Conservation (phyloP, 2,797 vertebrate genomes). For the Periparus ater region DNA sequence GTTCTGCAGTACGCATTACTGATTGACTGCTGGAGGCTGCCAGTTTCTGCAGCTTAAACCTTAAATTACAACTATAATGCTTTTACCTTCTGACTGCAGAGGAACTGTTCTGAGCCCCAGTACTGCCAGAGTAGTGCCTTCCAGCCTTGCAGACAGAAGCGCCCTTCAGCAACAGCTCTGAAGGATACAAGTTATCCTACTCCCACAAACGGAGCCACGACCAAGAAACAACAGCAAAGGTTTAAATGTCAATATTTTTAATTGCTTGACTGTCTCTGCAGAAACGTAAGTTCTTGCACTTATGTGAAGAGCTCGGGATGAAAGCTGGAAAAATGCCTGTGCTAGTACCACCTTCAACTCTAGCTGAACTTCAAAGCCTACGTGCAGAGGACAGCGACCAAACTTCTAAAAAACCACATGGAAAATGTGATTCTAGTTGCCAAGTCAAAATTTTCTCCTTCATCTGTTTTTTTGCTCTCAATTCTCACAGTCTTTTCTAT, state of each 20-base stretch:
- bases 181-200: neutral
- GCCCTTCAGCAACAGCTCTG: neutral
- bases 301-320: neutral
- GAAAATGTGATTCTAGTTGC: neutral
- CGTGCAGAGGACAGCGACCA: rapidly evolving
- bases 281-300: neutral
- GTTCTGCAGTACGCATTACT: neutral
- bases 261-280: neutral
- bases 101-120: neutral
- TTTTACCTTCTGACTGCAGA: slow-evolving; percentile 48
- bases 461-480: neutral
- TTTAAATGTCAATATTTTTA: neutral
- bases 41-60: slow-evolving; percentile 8
- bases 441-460: neutral
- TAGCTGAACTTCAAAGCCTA: neutral
- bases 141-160: neutral
- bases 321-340: neutral
- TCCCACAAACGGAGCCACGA: rapidly evolving
- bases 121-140: neutral
- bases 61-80: neutral
- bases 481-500: neutral
- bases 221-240: neutral
- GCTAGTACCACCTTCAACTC: neutral
- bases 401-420: neutral
- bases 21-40: neutral